Evolutionary conservation across 2,888 invertebrate genomes (phyloP).

Genomic region (Pseudococcus longispinus): DNA sequence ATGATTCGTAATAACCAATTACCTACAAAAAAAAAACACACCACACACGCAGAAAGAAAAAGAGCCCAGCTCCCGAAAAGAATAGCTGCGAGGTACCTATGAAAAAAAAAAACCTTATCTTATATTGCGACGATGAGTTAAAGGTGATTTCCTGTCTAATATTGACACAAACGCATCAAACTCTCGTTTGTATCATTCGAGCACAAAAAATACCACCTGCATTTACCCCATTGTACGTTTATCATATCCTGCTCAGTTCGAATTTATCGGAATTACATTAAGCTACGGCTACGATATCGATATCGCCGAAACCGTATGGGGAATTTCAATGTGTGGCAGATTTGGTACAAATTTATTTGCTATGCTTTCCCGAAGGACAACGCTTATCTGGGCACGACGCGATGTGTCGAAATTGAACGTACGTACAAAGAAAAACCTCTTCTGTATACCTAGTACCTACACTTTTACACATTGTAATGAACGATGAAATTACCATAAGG

Average conservation of each 20-base stretch:
- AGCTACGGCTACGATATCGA: neutral
- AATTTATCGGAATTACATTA: conserved; percentile 29
- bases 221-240: conserved; percentile 1
- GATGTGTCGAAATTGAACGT: neutral
- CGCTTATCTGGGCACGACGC: neutral
- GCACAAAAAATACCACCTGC: conserved; percentile 47
- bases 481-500: conserved; percentile 26
- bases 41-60: too few species aligned
- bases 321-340: conserved; percentile 16
- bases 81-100: neutral
- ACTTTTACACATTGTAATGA: conserved; percentile 35
- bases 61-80: neutral
- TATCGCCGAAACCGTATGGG: neutral
- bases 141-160: conserved; percentile 53
- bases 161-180: conserved; percentile 52
- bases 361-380: conserved; percentile 9
- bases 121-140: conserved; percentile 23
- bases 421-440: neutral
- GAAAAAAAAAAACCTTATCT: conserved; percentile 1
- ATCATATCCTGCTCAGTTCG: conserved; percentile 43
- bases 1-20: neutral
- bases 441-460: too few species aligned
- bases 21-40: neutral
- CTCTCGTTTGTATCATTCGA: conserved; percentile 15
- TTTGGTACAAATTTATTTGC: conserved; percentile 33